Evolutionary conservation across 1,140 invertebrate species (phyloP), one percentile per base, ranked within the genome.

Genomic region (Adelges cooleyi): DNA sequence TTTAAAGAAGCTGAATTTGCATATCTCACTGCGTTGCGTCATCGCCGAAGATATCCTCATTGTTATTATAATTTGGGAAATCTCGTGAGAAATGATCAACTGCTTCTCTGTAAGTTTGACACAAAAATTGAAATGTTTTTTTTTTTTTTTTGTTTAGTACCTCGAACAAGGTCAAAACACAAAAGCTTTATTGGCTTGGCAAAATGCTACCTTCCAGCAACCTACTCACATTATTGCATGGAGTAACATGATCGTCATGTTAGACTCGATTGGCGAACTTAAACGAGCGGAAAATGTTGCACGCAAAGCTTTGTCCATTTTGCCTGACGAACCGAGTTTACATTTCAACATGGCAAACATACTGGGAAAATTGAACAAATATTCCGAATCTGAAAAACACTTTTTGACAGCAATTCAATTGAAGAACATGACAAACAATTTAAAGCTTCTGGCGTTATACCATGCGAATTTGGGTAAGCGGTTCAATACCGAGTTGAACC

Each of bases 1-100:
- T 82, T 81, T 67, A 71, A 81, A 17, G 83, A 89, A 72, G 85
- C 92, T 2, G 81, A 93, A 72, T 71, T 73, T 15, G 89, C 90
- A 72, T 97, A 95, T 72, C 77, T 81, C 69, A 86, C 77, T 46
- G 92, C 92, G 4, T 74, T 97, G 20, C 23, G 48, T 17, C 80
- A 89, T 74, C 79, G 92, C 65, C 80, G 77, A 67, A 84, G 83
- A 52, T 97, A 95, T 78, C 87, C 94, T 0, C 92, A 96, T 72
- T 95, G 92, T 74, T 86, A 87, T 72, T 97, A 95, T 72, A 98
- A 98, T 76, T 78, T 97, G 67, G 94, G 93, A 25, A 93, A 96
- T 76, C 77, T 96, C 81, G 87, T 89, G 76, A 78, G 76, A 77
- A 70, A 62, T 67, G 1, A 52, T 66, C 6, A 66, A 38, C 51